Conservation (phyloP, 2,797 vertebrate genomes). For the Phalanger gymnotis region DNA sequence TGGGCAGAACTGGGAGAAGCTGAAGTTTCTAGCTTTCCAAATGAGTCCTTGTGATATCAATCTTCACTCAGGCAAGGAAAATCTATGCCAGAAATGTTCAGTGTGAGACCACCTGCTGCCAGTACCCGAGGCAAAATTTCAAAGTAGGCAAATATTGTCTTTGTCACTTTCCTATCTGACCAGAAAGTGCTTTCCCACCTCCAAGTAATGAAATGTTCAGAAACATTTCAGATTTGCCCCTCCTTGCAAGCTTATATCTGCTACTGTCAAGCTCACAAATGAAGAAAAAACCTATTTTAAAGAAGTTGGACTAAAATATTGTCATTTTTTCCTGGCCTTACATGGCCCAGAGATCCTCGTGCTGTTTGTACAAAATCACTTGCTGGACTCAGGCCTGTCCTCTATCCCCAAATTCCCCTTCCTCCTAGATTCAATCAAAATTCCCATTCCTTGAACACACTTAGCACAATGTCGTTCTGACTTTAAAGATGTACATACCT, state of each 20-base stretch:
- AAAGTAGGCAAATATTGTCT: neutral
- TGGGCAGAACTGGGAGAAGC: neutral
- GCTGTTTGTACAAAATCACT: neutral
- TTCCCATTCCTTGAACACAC: constrained; percentile 19
- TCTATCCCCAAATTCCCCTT: constrained; percentile 17
- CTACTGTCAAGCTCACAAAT: neutral
- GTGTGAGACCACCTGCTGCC: constrained; percentile 1
- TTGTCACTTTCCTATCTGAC: neutral
- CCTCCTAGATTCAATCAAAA: constrained; percentile 26
- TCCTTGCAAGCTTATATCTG: neutral
- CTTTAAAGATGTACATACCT: neutral
- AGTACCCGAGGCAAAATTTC: neutral
- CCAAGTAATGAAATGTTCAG: neutral
- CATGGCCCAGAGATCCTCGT: neutral
- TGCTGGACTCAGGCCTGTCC: neutral
- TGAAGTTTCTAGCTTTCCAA: neutral
- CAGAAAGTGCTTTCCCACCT: constrained; percentile 15
- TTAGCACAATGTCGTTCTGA: neutral
- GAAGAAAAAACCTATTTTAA: constrained; percentile 15
- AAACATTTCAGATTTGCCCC: constrained; percentile 5
- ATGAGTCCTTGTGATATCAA: neutral
- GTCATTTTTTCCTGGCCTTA: neutral
- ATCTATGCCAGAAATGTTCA: neutral
- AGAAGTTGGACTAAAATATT: neutral
- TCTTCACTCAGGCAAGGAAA: neutral